phyloP scores from a whole-genome alignment of 2,113 vertebrate species.

The Notarius lentiginosus region DNA sequence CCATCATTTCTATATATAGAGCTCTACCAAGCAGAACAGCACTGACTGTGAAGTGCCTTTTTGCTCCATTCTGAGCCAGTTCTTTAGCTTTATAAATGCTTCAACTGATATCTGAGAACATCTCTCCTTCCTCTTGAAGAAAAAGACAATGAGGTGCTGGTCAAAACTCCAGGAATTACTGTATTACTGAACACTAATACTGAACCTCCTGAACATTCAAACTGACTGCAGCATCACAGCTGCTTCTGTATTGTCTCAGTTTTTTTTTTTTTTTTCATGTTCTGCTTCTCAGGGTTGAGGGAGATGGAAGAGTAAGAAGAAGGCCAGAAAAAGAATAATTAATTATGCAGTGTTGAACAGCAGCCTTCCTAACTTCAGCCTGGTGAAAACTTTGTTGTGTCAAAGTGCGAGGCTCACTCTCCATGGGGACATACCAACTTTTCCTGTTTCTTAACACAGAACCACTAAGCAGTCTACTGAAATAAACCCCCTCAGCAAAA shows the following conservation, averaged over 20 bases:
- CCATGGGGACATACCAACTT: conserved; percentile 28
- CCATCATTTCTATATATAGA: conserved; percentile 48
- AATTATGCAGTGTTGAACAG: conserved; percentile 47
- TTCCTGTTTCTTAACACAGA: not conserved
- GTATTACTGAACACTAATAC: conserved; percentile 1
- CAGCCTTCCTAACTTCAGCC: conserved; percentile 44
- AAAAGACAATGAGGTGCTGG: conserved; percentile 19
- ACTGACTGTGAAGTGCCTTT: conserved; percentile 33
- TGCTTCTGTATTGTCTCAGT: not conserved
- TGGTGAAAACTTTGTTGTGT: conserved; percentile 34
- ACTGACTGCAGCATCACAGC: not conserved
- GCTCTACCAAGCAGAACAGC: conserved; percentile 31
- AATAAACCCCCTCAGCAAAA: not conserved
- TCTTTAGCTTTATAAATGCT: conserved; percentile 1
- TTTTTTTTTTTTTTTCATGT: conserved; percentile 16
- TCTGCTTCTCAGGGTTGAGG: not conserved
- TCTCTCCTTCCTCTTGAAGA: not conserved
- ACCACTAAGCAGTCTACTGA: not conserved
- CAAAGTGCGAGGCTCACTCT: conserved; percentile 24
- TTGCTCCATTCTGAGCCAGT: conserved; percentile 26
- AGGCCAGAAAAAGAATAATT: conserved; percentile 40
- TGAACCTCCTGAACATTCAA: not conserved
- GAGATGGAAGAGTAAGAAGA: conserved; percentile 28
- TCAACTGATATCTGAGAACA: conserved; percentile 2
- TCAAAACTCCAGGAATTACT: conserved; percentile 1